These are phyloP conservation scores for Campylomormyrus numenius DNA, from an alignment of 2,113 vertebrate genomes.

Conservation along the genomic window DNA sequence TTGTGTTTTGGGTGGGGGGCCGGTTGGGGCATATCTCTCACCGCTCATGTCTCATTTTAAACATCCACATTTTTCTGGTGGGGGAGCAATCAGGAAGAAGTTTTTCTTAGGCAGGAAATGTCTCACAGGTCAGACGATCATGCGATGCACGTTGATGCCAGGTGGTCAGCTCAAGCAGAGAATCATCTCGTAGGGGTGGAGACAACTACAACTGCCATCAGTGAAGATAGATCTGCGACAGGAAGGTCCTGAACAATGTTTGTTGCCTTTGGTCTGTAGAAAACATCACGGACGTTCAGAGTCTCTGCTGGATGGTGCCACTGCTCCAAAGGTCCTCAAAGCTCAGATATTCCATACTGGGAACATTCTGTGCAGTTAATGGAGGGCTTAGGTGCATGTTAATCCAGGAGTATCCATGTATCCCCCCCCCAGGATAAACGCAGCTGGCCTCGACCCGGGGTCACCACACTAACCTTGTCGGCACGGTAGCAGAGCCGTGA, in stretches of 20 bases:
- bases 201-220: neutral
- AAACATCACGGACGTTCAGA: neutral
- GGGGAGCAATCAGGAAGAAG: neutral
- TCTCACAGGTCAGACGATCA: neutral
- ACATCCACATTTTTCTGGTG: neutral
- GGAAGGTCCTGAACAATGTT: neutral
- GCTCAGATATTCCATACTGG: neutral
- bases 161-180: neutral
- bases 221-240: neutral
- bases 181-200: neutral
- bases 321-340: neutral
- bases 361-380: neutral
- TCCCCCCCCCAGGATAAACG: conserved; percentile 13
- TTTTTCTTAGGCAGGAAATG: neutral
- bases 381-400: neutral
- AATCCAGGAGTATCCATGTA: neutral
- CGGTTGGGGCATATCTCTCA: conserved; percentile 11
- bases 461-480: conserved; percentile 16
- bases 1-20: conserved; percentile 10
- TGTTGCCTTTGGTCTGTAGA: neutral
- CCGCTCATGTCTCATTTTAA: conserved; percentile 22
- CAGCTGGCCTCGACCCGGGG: neutral
- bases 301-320: neutral
- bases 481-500: conserved; percentile 26
- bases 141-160: neutral